Conservation (phyloP, 2,888 invertebrate genomes). For the Homarus gammarus region DNA sequence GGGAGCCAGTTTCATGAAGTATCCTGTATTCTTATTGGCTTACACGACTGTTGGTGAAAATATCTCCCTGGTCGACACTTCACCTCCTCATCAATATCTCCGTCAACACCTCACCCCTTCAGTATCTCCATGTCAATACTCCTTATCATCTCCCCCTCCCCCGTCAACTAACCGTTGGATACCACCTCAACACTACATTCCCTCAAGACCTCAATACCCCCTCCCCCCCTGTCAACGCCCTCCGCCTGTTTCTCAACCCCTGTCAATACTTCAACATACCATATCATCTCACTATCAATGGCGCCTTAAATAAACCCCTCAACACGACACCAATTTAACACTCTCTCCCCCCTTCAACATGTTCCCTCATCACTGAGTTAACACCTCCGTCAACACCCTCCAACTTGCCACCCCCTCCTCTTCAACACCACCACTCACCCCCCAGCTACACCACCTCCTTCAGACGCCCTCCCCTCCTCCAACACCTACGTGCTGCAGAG, state of each 20-base stretch:
- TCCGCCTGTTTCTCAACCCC: neutral
- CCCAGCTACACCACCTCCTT: neutral
- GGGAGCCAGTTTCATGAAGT: no score
- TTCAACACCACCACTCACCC: neutral
- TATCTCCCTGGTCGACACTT: no score
- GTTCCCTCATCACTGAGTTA: neutral
- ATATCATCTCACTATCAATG: neutral
- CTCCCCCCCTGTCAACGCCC: neutral
- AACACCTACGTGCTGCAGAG: slow-evolving; percentile 17
- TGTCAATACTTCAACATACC: neutral
- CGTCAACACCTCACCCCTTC: neutral
- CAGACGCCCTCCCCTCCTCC: slow-evolving; percentile 8
- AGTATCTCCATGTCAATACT: no score
- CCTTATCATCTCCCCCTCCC: neutral
- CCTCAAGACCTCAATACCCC: neutral
- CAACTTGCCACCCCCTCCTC: neutral
- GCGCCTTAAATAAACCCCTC: no score
- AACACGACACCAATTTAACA: neutral
- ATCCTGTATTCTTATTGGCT: no score
- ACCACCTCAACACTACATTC: neutral
- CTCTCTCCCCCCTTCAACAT: neutral
- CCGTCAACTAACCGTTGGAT: neutral
- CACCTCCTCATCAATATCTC: neutral
- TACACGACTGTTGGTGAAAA: no score
- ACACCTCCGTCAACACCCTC: neutral